Evolutionary conservation across 2,888 invertebrate genomes (phyloP), one percentile per base, ranked within the genome.

Genomic region (Nebria brevicollis): DNA sequence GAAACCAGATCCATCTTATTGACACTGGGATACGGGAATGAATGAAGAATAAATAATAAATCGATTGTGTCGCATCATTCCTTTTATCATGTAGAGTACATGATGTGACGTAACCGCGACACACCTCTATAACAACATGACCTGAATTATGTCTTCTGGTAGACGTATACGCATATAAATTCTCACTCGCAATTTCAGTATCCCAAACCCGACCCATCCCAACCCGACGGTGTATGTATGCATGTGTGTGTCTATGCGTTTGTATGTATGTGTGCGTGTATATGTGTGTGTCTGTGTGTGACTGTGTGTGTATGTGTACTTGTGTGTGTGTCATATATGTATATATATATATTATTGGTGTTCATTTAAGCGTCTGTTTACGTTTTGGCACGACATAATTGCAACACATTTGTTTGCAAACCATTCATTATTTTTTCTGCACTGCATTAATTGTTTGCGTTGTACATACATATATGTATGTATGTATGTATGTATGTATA

Each of bases 1-100:
- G 20, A 7, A 5, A 54, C 13, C 2, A 54, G 54, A 8, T 54
- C 11, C 4, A 54, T 54, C 54, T 25, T 80, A 74, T 80, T 75
- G 79, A 80, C 79, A 80, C 75, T 75, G 66, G 68, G 43, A 43
- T 75, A 79, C 74, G 74, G 43, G 79, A 79, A 79, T 79, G 74
- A 79, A 79, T 80, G 79, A 75, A 74, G 75, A 75, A 75, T 74
- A 80, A 75, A 75, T 80, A 75, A 80, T 80, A 80, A 75, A 80
- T 75, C 79, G 74, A 8, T 75, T 75, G 20, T 74, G 66, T 72
- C 70, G 25, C 73, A 64, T 34, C 70, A 42, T 20, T 70, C 72
- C 77, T 70, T 66, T n/a, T 68, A 25, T 68, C 43, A 65, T 54
- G 54, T 54, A 54, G 54, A 54, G 54, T 54, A 54, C 13, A 13